Evolutionary conservation across 2,888 invertebrate genomes (phyloP).

Genomic region (Perizoma affinitatum): DNA sequence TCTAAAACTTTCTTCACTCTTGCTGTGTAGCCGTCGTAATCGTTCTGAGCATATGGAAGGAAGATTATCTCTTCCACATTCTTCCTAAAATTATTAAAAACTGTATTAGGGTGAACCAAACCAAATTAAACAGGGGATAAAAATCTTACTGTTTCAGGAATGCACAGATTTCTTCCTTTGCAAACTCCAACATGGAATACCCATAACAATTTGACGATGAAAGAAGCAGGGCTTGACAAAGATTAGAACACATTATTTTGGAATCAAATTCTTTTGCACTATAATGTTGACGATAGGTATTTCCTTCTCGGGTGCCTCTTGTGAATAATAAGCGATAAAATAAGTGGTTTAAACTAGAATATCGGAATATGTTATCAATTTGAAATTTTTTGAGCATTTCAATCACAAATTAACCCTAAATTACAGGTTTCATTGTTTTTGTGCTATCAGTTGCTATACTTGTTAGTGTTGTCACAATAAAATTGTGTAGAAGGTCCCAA

Average conservation of each 20-base stretch:
- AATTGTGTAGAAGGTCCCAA: too few relatives aligned
- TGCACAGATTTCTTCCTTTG: slow-evolving; percentile 85
- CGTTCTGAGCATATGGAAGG: slow-evolving; percentile 89
- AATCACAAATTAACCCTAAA: neutral
- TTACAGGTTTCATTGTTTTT: too few relatives aligned
- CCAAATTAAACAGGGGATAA: neutral
- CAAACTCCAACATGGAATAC: slow-evolving; percentile 86
- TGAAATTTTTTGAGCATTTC: slow-evolving; percentile 17
- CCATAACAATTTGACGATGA: slow-evolving; percentile 89
- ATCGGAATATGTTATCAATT: neutral
- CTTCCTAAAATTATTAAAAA: slow-evolving; percentile 77
- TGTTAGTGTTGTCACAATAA: too few relatives aligned
- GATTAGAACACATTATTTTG: slow-evolving; percentile 35
- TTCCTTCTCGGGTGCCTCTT: neutral
- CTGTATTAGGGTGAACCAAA: neutral
- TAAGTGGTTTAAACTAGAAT: slow-evolving; percentile 14
- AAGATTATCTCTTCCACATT: slow-evolving; percentile 87
- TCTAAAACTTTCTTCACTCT: slow-evolving; percentile 84
- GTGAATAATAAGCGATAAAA: slow-evolving; percentile 23
- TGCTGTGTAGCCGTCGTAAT: slow-evolving; percentile 86
- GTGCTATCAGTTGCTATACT: too few relatives aligned
- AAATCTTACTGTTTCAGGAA: slow-evolving; percentile 84
- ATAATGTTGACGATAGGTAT: neutral
- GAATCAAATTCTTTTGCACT: slow-evolving; percentile 1
- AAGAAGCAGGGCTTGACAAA: slow-evolving; percentile 84